Evolutionary conservation across 2,797 vertebrate species (phyloP).

Genomic region (Urocyon cinereoargenteus): DNA sequence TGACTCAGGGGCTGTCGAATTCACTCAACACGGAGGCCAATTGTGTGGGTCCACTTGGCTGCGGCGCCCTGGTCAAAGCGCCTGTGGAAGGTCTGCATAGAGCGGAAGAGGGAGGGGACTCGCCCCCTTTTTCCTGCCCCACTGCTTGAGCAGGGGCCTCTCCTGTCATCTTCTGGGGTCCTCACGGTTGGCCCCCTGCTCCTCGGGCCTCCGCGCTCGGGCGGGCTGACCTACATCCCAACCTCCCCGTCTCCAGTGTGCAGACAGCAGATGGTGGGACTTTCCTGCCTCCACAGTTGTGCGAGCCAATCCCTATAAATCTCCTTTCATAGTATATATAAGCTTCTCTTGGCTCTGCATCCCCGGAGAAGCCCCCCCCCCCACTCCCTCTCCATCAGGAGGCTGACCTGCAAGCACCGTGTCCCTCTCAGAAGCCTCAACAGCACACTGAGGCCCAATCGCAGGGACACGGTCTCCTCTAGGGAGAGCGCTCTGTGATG

Average conservation of each 20-base stretch:
- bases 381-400: background rate
- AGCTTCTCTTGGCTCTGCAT: background rate
- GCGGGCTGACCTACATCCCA: accelerated
- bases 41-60: background rate
- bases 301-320: background rate
- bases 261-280: background rate
- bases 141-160: too few species aligned
- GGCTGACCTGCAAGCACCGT: too few species aligned
- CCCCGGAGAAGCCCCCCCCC: background rate
- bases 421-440: background rate
- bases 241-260: background rate
- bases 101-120: background rate
- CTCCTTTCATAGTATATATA: too few species aligned
- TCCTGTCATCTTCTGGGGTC: background rate
- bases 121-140: background rate
- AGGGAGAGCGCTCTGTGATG: background rate
- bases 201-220: too few species aligned
- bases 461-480: too few species aligned
- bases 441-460: background rate
- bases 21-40: background rate
- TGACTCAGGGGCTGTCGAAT: background rate
- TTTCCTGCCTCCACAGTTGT: accelerated
- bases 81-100: background rate
- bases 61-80: background rate
- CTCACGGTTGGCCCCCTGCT: accelerated